Conservation (phyloP, 2,797 vertebrate species). For the Thunnus albacares region DNA sequence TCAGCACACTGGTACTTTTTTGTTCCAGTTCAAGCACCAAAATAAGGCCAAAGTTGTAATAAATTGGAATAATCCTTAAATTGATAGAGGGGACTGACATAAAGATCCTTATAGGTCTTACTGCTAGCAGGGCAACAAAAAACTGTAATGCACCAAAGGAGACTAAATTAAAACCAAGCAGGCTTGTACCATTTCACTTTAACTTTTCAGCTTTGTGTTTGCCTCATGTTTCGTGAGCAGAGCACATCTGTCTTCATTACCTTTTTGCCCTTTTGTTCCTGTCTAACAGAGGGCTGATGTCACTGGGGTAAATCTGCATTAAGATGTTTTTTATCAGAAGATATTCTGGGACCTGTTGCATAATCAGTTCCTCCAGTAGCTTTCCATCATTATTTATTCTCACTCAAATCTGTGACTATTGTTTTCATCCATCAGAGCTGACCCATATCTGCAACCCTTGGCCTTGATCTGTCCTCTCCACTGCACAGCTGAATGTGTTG, state of each 20-base stretch:
- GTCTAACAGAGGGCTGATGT: conserved; percentile 6
- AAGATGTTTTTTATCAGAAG: background rate
- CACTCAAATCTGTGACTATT: conserved; percentile 11
- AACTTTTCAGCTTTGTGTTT: background rate
- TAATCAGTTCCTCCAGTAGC: conserved; percentile 11
- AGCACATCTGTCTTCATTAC: background rate
- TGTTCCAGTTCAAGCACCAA: no score
- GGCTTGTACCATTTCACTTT: background rate
- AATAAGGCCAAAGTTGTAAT: no score
- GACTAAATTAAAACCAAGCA: no score
- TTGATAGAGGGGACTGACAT: no score
- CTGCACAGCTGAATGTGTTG: background rate
- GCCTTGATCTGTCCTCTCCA: conserved; percentile 40
- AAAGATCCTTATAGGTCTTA: no score
- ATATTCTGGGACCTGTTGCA: conserved; percentile 38
- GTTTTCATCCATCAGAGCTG: conserved; percentile 51
- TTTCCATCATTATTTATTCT: conserved; percentile 18
- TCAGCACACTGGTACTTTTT: no score
- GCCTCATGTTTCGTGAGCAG: background rate
- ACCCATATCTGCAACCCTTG: conserved; percentile 38
- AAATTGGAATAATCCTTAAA: no score
- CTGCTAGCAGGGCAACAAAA: no score
- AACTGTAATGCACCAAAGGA: no score
- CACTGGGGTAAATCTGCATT: background rate
- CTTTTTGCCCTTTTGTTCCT: conserved; percentile 11